Evolutionary conservation across 1,140 invertebrate species (phyloP), one percentile per base, ranked within the genome.

Genomic region (Uloborus diversus): DNA sequence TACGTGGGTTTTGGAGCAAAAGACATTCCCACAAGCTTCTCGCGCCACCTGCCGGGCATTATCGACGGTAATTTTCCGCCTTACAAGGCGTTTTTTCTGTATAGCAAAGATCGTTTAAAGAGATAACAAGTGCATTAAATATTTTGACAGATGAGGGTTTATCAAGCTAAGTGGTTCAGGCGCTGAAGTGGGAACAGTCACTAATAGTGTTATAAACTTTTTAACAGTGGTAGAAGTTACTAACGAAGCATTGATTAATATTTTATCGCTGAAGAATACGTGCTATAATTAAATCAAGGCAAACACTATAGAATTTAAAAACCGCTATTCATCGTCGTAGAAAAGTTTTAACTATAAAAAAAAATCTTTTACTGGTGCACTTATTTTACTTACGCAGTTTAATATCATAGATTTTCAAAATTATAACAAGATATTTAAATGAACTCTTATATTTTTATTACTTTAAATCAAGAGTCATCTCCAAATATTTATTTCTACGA

Each of bases 1-100:
- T 59, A 73, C 71, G 71, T 75, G 71, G 37, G 62, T 64, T 51
- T 27, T 25, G 28, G 64, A 32, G 57, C 64, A 62, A 75, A 62
- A 75, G 70, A 53, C 59, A 32, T 75, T 75, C 28, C 23, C 4
- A 3, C 14, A 32, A 53, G n/a, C 7, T 30, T 2, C 20, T 30
- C 49, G 71, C 59, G 71, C 71, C 71, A 75, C 47, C 71, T 75
- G 28, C 20, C 23, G 59, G 28, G 25, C 37, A 64, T 32, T 64
- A 51, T 33, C 30, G 7, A 25, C 28, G 23, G 35, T 47, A 73
- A 73, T 61, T 73, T 49, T 30, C 33, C 20, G 9, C 62, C 13
- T 14, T 14, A 53, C 49, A 53, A 53, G 23, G 23, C 23, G 49
- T 14, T 53, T 53, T 53, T 53, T n/a, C 49, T 20, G 49, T 14